A percentile compares a stretch with the other conserved stretches of the same genome.
Conservation (phyloP, 2,888 invertebrate species). For the Fragum whitleyi region DNA sequence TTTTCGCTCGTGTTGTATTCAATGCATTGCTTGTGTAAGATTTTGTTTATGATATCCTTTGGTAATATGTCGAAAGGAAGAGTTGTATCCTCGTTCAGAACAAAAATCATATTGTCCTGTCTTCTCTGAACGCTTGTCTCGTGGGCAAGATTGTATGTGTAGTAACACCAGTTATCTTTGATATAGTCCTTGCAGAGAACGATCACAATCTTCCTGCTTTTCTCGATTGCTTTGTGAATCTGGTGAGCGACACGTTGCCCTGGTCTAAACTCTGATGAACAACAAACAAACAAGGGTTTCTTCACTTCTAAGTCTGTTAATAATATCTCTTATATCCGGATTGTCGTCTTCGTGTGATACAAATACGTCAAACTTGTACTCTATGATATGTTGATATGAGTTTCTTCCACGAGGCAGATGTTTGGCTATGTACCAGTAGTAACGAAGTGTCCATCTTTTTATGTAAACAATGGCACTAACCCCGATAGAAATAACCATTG, state of each 20-base stretch:
- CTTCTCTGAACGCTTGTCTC: neutral
- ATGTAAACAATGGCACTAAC: slow-evolving; percentile 36
- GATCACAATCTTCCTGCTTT: neutral
- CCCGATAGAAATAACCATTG: slow-evolving; percentile 28
- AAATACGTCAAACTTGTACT: slow-evolving; percentile 1
- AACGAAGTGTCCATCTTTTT: neutral
- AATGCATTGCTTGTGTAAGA: neutral
- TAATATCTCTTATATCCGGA: neutral
- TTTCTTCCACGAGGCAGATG: neutral
- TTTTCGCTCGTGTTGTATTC: neutral
- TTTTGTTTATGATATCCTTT: neutral
- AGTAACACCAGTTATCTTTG: neutral
- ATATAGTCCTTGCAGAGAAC: neutral
- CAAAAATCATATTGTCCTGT: neutral
- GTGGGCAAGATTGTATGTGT: neutral
- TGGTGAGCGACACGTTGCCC: neutral
- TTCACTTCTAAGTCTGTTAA: neutral
- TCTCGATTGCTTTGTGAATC: neutral
- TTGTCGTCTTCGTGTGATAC: slow-evolving; percentile 1
- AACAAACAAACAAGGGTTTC: neutral
- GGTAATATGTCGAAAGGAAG: neutral
- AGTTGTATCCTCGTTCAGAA: neutral
- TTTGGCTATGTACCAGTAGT: neutral
- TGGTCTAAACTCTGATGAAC: neutral
- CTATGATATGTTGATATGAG: neutral